A percentile compares a stretch with the other conserved stretches of the same genome.
Conservation (phyloP, 2,888 invertebrate species). For the Chironomus riparius region DNA sequence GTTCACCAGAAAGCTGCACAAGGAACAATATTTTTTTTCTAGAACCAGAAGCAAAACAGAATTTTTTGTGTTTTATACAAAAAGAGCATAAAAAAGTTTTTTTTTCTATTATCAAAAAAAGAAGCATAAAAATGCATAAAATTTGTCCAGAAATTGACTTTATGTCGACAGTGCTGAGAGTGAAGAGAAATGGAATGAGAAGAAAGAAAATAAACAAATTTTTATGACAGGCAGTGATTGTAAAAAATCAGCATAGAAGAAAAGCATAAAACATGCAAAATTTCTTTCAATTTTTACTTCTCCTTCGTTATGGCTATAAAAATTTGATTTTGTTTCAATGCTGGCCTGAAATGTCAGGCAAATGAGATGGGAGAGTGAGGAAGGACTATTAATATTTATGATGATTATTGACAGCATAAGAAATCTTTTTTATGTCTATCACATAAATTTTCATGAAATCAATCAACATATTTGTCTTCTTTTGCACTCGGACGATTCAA, state of each 20-base stretch:
- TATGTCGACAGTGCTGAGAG: neutral
- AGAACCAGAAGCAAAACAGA: constrained; percentile 20
- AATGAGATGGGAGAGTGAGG: neutral
- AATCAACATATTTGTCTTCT: constrained; percentile 7
- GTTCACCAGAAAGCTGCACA: constrained; percentile 12
- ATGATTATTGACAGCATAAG: constrained; percentile 23
- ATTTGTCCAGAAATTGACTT: constrained; percentile 8
- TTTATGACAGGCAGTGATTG: constrained; percentile 16
- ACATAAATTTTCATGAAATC: constrained; percentile 14
- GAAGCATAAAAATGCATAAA: constrained; percentile 18
- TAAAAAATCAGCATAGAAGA: constrained; percentile 5
- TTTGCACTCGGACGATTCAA: neutral
- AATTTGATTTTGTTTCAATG: neutral
- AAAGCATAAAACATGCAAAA: constrained; percentile 25
- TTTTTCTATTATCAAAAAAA: neutral
- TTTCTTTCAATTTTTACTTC: constrained; percentile 14
- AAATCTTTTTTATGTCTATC: constrained; percentile 9
- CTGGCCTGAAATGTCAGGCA: neutral
- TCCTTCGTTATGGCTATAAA: neutral
- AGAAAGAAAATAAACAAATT: constrained; percentile 8
- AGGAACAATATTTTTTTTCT: too few relatives aligned
- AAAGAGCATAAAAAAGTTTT: neutral
- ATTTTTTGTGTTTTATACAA: neutral
- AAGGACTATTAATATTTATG: constrained; percentile 24
- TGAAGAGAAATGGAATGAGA: neutral